Evolutionary conservation across 2,888 invertebrate genomes (phyloP).

Genomic region (Ditula angustiorana): DNA sequence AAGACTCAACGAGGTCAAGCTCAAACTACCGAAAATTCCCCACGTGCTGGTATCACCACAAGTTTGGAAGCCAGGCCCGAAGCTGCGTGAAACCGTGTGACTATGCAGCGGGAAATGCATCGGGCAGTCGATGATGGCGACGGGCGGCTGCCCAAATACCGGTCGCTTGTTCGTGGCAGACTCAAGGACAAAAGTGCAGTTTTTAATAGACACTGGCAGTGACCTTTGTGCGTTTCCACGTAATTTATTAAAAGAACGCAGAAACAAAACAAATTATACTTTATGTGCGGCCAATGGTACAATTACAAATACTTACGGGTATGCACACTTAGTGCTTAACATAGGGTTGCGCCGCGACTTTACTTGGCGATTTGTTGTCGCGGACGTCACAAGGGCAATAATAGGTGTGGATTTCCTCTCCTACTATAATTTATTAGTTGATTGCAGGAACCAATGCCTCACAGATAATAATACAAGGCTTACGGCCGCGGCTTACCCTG

Average conservation of each 20-base stretch:
- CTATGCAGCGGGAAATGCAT: no score
- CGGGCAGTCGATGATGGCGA: background rate
- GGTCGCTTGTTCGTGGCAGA: slow-evolving; percentile 29
- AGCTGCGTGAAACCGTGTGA: background rate
- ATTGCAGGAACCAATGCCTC: background rate
- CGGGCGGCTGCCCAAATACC: slow-evolving; percentile 20
- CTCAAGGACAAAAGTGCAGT: slow-evolving; percentile 1
- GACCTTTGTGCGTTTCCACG: slow-evolving; percentile 20
- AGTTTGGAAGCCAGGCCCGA: background rate
- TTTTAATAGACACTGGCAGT: slow-evolving; percentile 30
- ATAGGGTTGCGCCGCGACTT: background rate
- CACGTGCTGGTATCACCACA: background rate
- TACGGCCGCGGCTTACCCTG: no score
- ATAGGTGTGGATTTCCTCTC: slow-evolving; percentile 4
- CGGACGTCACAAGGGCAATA: background rate
- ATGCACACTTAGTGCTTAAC: background rate
- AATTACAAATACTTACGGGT: background rate
- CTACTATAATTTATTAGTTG: background rate
- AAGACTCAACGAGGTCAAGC: no score
- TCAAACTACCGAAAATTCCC: background rate
- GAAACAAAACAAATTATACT: background rate
- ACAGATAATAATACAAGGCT: no score
- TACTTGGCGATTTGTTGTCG: slow-evolving; percentile 1
- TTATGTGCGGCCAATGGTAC: background rate
- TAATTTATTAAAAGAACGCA: background rate